Conservation (phyloP, 1,140 invertebrate species). For the Lordiphosa clarofinis region DNA sequence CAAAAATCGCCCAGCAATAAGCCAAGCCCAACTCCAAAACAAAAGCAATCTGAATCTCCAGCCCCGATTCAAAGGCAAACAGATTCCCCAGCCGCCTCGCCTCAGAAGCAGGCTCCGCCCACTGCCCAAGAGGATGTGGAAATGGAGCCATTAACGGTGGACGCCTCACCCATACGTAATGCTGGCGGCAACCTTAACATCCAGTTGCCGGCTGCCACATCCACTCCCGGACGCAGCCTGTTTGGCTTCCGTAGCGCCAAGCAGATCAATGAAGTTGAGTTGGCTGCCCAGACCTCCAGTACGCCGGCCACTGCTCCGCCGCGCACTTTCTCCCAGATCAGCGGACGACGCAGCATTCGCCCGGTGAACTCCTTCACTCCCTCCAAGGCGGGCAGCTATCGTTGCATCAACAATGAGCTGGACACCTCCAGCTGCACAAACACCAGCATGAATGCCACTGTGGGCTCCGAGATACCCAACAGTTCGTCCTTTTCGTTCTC, state of each 20-base stretch:
- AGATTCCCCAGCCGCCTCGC: not conserved
- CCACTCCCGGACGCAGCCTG: conserved; percentile 61
- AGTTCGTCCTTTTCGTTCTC: conserved; percentile 72
- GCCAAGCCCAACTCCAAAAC: conserved; percentile 7
- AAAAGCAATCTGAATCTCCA: conserved; percentile 1
- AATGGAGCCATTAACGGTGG: conserved; percentile 57
- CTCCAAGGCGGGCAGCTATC: conserved; percentile 57
- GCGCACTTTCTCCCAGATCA: conserved; percentile 62
- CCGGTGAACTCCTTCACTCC: conserved; percentile 46
- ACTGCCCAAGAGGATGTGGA: conserved; percentile 56
- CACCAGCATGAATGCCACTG: conserved; percentile 73
- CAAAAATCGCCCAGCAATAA: conserved; percentile 40
- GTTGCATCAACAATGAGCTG: conserved; percentile 58
- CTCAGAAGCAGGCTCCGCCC: not conserved
- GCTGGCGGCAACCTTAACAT: conserved; percentile 5
- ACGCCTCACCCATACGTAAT: conserved; percentile 49
- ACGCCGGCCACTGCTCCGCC: conserved; percentile 42
- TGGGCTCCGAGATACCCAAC: conserved; percentile 71
- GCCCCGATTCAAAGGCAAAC: conserved; percentile 14
- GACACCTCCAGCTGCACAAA: conserved; percentile 62
- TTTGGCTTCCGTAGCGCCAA: conserved; percentile 48
- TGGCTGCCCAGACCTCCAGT: conserved; percentile 33
- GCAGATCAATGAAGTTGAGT: conserved; percentile 46
- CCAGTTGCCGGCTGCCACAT: conserved; percentile 56
- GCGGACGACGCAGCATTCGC: conserved; percentile 65